phyloP scores from a whole-genome alignment of 2,113 vertebrate genomes.

The Ageneiosus marmoratus region DNA sequence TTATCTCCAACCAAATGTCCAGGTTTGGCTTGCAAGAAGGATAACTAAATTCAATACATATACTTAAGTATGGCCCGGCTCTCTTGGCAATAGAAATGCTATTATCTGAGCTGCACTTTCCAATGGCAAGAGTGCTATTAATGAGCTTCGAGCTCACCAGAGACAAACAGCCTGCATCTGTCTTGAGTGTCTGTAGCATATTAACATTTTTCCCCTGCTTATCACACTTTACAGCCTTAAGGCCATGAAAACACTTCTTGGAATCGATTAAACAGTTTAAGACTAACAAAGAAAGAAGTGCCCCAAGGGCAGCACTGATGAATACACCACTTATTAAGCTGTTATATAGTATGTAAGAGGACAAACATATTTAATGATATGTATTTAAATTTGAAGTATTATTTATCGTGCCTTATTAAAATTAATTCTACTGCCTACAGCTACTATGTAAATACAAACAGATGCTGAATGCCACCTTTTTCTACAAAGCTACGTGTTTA shows the following conservation, averaged over 20 bases:
- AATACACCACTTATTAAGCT: background rate
- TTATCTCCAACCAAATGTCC: background rate
- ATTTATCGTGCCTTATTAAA: background rate
- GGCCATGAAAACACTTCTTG: background rate
- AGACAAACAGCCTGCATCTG: slow-evolving; percentile 23
- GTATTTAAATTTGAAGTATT: background rate
- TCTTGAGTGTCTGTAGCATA: background rate
- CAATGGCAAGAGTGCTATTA: background rate
- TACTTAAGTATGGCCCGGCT: background rate
- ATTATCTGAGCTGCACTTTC: background rate
- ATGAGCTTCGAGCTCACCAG: background rate
- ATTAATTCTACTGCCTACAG: background rate
- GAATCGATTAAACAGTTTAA: background rate
- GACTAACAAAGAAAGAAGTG: background rate
- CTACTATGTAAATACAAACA: slow-evolving; percentile 1
- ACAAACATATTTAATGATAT: background rate
- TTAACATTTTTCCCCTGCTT: background rate
- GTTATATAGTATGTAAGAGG: background rate
- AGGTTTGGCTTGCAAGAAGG: background rate
- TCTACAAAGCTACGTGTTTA: background rate
- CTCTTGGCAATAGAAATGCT: background rate
- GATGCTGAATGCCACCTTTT: slow-evolving; percentile 4
- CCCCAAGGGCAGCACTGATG: slow-evolving; percentile 1
- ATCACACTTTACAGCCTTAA: background rate
- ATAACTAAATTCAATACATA: background rate